Base-by-base conservation (phyloP, 2,797 vertebrate species). In the Sylvia borin region DNA sequence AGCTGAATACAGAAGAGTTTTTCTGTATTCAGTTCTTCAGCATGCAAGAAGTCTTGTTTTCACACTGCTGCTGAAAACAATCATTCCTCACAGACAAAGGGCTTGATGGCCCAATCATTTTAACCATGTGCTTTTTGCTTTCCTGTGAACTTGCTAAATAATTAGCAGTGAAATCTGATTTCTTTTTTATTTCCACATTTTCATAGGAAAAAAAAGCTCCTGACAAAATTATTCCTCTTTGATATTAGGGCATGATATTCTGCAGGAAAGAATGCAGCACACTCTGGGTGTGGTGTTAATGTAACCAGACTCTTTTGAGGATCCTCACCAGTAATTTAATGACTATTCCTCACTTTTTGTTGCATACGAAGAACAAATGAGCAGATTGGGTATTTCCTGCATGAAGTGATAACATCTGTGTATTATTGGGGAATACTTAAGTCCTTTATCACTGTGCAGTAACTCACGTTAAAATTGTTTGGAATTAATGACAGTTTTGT, bases 361-460 rank as follows among this genome's bases (percentile, higher is more conserved):
- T 92, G 64, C 38, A 40, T 50, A 57, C 53, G 51, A 81, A 91
- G 66, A 82, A 16, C 17, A 51, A 81, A 91, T 65, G 34, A 92
- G 31, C 75, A 93, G 71, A 76, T 29, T 64, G 42, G 34, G 20
- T 74, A 43, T 85, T 92, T 95, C 81, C 84, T 94, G 71, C 71
- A 48, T 58, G 68, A 92, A 94, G 32, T 74, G 77, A 32, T 74
- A 89, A 79, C 60, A 95, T 91, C 84, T 95, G 84, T 4, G 0
- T 71, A 17, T 89, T 95, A 31, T 27, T 82, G 67, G 50, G 78
- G 70, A 95, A 91, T 89, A 40, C 10, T 66, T 51, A 36, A 71
- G 25, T 62, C 48, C 25, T 92, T 85, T 92, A 65, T 61, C 61
- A 40, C 27, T 58, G 20, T 27, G 8, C 29, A 66, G 34, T 89